Conservation (phyloP, 2,888 invertebrate species). For the Leucophenga montana region DNA sequence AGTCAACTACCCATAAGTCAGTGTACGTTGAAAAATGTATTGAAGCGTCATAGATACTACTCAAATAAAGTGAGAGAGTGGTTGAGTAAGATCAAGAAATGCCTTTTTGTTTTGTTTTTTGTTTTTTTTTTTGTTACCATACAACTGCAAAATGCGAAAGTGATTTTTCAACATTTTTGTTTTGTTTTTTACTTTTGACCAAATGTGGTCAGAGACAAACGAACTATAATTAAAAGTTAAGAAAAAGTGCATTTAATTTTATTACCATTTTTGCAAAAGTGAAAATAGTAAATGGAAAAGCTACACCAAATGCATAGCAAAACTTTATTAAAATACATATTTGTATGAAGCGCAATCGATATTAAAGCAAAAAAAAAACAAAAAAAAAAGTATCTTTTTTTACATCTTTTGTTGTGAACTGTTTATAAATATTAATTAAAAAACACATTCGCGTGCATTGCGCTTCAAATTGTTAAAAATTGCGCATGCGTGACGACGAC, state of each 20-base stretch:
- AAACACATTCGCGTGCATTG: constrained; percentile 14
- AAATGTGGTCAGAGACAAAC: background rate
- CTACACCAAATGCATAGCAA: constrained; percentile 6
- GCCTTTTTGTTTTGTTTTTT: too few relatives aligned
- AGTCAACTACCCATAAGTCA: too few relatives aligned
- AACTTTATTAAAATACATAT: too few relatives aligned
- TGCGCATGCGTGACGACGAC: constrained; percentile 54
- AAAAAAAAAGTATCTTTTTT: background rate
- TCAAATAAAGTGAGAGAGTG: background rate
- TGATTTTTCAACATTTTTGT: constrained; percentile 14
- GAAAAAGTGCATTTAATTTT: background rate
- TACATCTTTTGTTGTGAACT: background rate
- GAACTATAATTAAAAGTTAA: constrained; percentile 3
- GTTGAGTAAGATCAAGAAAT: background rate
- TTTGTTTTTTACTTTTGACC: background rate
- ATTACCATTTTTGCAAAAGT: too few relatives aligned
- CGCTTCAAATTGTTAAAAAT: constrained; percentile 16
- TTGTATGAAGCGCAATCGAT: background rate
- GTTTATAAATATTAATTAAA: constrained; percentile 18
- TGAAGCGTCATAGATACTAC: too few relatives aligned
- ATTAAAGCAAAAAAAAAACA: constrained; percentile 9
- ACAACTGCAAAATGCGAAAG: constrained; percentile 9
- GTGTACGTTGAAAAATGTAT: too few relatives aligned
- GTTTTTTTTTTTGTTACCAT: background rate
- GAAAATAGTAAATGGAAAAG: background rate